These are phyloP conservation scores for Oriolus oriolus DNA, from an alignment of 2,113 vertebrate species.

Conservation along the genomic window DNA sequence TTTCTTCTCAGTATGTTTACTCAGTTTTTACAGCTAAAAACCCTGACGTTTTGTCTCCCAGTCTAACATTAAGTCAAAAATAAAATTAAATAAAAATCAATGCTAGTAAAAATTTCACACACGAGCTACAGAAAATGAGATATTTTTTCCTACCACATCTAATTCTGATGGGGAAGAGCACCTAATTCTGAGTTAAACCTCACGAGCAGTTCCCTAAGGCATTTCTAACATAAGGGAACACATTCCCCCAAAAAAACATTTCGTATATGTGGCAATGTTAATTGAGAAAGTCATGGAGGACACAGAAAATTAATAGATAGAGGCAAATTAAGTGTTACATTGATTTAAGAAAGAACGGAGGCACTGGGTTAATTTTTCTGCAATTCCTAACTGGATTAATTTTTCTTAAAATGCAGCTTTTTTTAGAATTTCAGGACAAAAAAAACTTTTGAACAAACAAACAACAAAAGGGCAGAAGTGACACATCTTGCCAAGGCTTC, in stretches of 20 bases:
- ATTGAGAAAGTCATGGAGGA: neutral
- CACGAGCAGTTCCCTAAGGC: neutral
- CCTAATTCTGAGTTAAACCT: neutral
- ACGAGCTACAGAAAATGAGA: neutral
- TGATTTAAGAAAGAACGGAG: neutral
- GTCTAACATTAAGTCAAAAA: neutral
- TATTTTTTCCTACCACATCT: neutral
- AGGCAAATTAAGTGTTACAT: neutral
- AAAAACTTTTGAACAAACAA: neutral
- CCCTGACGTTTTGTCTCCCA: fast-evolving
- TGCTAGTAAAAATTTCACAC: neutral
- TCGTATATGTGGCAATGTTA: neutral
- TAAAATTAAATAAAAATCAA: neutral
- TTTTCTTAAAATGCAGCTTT: neutral
- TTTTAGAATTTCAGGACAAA: neutral
- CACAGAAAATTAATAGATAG: neutral
- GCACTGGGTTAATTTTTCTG: neutral
- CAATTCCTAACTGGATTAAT: neutral
- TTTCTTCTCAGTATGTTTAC: neutral
- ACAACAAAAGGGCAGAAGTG: neutral
- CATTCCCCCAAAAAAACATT: neutral
- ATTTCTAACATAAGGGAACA: neutral
- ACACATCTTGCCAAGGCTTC: neutral
- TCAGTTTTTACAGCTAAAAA: neutral
- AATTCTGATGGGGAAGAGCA: neutral